phyloP scores from a whole-genome alignment of 2,888 invertebrate genomes.

The Spisula subtruncata region DNA sequence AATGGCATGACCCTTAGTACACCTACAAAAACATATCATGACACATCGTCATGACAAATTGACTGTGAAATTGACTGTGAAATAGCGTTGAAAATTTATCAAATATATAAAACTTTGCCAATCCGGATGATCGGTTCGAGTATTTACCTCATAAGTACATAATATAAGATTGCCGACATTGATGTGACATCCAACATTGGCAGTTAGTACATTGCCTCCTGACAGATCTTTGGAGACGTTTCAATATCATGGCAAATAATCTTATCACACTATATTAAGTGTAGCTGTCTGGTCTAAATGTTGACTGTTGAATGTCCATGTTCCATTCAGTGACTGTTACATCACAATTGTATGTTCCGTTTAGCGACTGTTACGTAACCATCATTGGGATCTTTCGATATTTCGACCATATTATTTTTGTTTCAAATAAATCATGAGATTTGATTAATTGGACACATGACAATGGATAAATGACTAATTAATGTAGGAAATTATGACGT shows the following conservation, averaged over 20 bases:
- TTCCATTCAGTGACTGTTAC: not conserved
- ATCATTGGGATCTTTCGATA: not conserved
- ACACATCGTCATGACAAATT: too few species aligned
- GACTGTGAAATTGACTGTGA: too few species aligned
- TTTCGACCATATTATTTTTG: not conserved
- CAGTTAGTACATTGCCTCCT: not conserved
- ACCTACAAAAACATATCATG: too few species aligned
- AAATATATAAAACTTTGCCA: not conserved
- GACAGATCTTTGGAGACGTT: conserved; percentile 13
- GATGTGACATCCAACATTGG: conserved; percentile 5
- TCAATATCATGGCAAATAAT: conserved; percentile 16
- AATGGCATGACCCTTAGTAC: too few species aligned
- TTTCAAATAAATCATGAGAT: not conserved
- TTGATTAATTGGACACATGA: not conserved
- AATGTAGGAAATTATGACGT: not conserved
- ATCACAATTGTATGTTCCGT: not conserved
- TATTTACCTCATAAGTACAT: not conserved
- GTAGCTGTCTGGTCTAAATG: not conserved
- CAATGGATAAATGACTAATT: not conserved
- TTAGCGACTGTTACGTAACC: not conserved
- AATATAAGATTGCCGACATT: not conserved
- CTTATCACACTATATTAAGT: conserved; percentile 11
- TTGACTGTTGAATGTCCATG: conserved; percentile 1
- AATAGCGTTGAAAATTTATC: too few species aligned
- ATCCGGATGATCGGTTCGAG: not conserved